These are phyloP conservation scores for Brachypodius melanocephalos DNA, from an alignment of 2,113 vertebrate genomes.

Conservation along the genomic window DNA sequence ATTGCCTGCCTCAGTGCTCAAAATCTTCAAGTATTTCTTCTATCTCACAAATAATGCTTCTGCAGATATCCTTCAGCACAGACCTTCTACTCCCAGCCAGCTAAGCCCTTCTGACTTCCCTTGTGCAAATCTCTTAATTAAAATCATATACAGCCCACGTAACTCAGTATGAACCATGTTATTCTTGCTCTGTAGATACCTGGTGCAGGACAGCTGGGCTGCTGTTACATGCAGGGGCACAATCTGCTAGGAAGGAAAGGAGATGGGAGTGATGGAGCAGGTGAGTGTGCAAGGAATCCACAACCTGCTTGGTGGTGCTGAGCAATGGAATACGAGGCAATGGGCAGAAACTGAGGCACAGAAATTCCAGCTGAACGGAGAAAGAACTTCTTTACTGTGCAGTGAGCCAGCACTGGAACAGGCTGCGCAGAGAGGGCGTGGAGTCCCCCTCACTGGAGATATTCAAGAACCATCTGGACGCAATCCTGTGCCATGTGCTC, in stretches of 20 bases:
- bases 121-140: neutral
- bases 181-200: neutral
- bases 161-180: neutral
- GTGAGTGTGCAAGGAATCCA: neutral
- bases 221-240: neutral
- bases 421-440: neutral
- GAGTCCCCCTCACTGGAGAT: neutral
- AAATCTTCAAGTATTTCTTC: neutral
- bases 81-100: neutral
- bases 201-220: accelerated
- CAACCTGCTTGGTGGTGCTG: neutral
- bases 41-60: neutral
- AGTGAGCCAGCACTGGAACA: neutral
- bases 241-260: neutral
- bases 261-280: neutral
- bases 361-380: neutral
- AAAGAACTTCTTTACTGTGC: neutral
- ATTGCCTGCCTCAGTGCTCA: neutral
- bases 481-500: neutral
- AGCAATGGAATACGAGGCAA: neutral
- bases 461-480: neutral
- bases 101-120: neutral
- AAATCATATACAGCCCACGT: neutral
- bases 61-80: neutral
- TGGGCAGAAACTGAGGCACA: neutral